phyloP scores from a whole-genome alignment of 2,797 vertebrate species.

The Sebastes miniatus region DNA sequence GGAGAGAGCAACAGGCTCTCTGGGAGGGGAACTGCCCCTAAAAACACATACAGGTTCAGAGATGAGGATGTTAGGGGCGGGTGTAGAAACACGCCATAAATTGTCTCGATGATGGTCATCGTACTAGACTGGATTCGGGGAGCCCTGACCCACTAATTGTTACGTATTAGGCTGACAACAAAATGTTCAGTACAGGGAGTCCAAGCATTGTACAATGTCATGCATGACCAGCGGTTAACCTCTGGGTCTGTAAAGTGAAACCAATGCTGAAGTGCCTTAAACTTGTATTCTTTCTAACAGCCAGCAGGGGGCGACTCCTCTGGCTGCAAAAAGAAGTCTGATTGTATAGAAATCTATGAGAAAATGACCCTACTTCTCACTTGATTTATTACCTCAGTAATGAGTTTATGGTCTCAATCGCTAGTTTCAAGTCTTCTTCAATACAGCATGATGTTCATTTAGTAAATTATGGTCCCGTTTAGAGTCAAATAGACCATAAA shows the following conservation, averaged over 20 bases:
- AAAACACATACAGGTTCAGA: slow-evolving; percentile 5
- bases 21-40: slow-evolving; percentile 84
- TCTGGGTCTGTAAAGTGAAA: fast-evolving
- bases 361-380: fast-evolving
- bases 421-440: too few relatives aligned
- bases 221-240: not conserved
- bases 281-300: too few relatives aligned
- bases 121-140: fast-evolving
- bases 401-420: too few relatives aligned
- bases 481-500: fast-evolving
- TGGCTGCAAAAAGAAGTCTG: too few relatives aligned
- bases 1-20: slow-evolving; percentile 82
- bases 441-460: too few relatives aligned
- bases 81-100: not conserved
- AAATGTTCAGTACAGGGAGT: not conserved
- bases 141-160: not conserved
- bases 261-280: too few relatives aligned
- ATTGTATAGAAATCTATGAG: too few relatives aligned
- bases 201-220: not conserved
- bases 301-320: too few relatives aligned
- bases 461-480: too few relatives aligned
- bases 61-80: not conserved
- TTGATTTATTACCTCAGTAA: too few relatives aligned
- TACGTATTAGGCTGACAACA: not conserved
- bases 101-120: not conserved